phyloP scores from a whole-genome alignment of 2,888 invertebrate species.

The Amphipoea oculea region DNA sequence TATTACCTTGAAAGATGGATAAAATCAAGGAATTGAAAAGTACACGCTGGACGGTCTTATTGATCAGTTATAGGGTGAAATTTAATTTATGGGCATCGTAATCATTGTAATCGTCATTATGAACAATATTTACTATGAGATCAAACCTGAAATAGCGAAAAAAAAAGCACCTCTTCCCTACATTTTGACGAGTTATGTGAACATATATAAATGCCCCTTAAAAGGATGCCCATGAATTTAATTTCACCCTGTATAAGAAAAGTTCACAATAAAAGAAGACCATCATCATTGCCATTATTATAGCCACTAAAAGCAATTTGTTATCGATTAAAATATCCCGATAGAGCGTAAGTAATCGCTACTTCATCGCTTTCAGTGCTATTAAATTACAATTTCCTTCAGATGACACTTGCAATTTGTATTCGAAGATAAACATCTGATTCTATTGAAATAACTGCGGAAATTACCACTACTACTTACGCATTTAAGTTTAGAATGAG shows the following conservation, averaged over 20 bases:
- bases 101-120: no score
- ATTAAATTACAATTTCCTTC: constrained; percentile 60
- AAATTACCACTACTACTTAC: constrained; percentile 25
- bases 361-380: constrained; percentile 40
- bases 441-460: constrained; percentile 48
- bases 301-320: constrained; percentile 34
- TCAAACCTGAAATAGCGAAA: no score
- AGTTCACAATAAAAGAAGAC: constrained; percentile 1
- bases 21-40: background rate
- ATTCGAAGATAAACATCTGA: constrained; percentile 50
- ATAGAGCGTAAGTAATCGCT: constrained; percentile 49
- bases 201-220: no score
- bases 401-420: constrained; percentile 59
- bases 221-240: no score
- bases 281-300: constrained; percentile 14
- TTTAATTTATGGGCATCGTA: no score
- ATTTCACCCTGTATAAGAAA: no score
- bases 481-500: constrained; percentile 24
- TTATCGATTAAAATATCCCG: constrained; percentile 55
- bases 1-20: background rate
- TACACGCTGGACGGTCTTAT: background rate
- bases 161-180: no score
- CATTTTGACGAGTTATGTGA: no score
- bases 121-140: no score
- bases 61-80: background rate